A percentile compares a stretch with the other conserved stretches of the same genome.
Evolutionary conservation across 1,140 invertebrate genomes (phyloP).

Genomic region (Penaeus vannamei): DNA sequence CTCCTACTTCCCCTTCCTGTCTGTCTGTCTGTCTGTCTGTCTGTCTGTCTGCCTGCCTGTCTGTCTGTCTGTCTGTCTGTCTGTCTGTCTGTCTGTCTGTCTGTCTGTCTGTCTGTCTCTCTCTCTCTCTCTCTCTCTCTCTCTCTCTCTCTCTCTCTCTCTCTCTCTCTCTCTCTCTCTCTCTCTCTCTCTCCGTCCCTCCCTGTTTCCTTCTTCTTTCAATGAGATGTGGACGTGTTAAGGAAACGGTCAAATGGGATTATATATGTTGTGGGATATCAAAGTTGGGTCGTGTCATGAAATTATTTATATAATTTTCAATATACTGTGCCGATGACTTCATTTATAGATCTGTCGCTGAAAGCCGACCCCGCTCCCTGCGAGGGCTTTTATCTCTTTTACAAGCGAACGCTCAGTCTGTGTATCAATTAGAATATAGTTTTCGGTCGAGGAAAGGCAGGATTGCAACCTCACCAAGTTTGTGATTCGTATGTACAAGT

Average conservation of each 20-base stretch:
- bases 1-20: background rate
- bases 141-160: constrained; percentile 19
- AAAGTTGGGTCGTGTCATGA: constrained; percentile 1
- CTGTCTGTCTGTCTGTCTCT: background rate
- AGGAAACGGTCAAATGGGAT: background rate
- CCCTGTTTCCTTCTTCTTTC: background rate
- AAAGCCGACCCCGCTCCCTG: constrained; percentile 43
- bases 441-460: background rate
- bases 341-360: constrained; percentile 62
- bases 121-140: constrained; percentile 43
- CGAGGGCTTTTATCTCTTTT: background rate
- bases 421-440: background rate
- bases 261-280: too few relatives aligned
- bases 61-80: background rate
- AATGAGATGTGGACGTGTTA: background rate
- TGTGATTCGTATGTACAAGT: background rate
- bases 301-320: constrained; percentile 47
- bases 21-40: background rate
- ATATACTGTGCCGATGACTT: constrained; percentile 44
- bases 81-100: background rate
- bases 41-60: too few relatives aligned
- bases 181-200: background rate
- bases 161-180: background rate
- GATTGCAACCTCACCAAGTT: background rate
- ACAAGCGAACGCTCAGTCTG: background rate